Percentiles rank a stretch among this genome's conserved stretches.
phyloP scores from a whole-genome alignment of 1,140 invertebrate species.

The Panagrolaimus sp. region DNA sequence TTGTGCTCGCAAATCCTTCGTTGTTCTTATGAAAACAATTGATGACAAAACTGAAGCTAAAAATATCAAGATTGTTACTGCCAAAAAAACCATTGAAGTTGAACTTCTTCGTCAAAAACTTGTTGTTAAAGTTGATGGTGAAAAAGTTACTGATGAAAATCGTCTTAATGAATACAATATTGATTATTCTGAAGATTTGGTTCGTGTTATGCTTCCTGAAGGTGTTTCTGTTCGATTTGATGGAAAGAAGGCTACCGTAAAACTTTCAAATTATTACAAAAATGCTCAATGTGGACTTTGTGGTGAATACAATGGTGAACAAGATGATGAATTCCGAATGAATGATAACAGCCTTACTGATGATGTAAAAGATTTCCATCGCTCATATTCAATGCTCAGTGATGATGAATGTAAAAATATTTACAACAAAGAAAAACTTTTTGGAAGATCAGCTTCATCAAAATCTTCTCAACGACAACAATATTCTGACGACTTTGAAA shows the following conservation, averaged over 20 bases:
- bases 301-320: conserved; percentile 34
- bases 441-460: too few relatives aligned
- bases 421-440: conserved; percentile 6
- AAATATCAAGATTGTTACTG: conserved; percentile 32
- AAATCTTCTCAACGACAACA: conserved; percentile 12
- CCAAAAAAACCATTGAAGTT: conserved; percentile 24
- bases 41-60: conserved; percentile 11
- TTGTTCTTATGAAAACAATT: conserved; percentile 27
- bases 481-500: background rate
- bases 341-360: conserved; percentile 22
- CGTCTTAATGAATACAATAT: conserved; percentile 11
- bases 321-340: conserved; percentile 25
- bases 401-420: conserved; percentile 19
- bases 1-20: conserved; percentile 22
- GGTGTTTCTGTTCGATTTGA: conserved; percentile 34
- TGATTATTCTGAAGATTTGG: conserved; percentile 21
- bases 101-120: conserved; percentile 14
- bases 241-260: conserved; percentile 27
- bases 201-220: conserved; percentile 16
- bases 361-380: conserved; percentile 15
- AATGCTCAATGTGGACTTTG: conserved; percentile 40
- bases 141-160: conserved; percentile 16
- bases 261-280: conserved; percentile 32
- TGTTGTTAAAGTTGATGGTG: conserved; percentile 15
- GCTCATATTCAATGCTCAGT: background rate